Evolutionary conservation across 2,888 invertebrate species (phyloP).

Genomic region (Volucella inflata): DNA sequence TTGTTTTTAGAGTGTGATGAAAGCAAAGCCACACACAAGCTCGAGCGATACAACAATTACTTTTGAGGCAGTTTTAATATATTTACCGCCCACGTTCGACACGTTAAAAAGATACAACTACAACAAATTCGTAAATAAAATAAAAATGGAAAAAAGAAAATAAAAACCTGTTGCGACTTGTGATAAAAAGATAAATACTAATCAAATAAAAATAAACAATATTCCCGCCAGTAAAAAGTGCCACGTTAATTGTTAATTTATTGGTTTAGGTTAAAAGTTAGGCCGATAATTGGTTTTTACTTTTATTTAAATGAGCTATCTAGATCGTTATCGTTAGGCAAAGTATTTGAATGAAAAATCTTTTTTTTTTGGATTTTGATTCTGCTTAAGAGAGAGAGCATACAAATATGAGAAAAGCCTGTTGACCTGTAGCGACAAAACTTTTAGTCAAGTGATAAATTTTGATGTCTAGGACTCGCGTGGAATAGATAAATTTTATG

Average conservation of each 20-base stretch:
- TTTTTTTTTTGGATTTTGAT: no score
- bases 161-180: conserved; percentile 58
- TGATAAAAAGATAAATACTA: conserved; percentile 1
- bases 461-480: conserved; percentile 58
- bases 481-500: conserved; percentile 67
- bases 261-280: conserved; percentile 61
- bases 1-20: background rate
- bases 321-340: conserved; percentile 62
- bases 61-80: conserved; percentile 58
- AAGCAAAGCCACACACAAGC: conserved; percentile 5
- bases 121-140: no score
- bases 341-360: conserved; percentile 66
- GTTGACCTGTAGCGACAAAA: conserved; percentile 46
- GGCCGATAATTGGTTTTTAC: conserved; percentile 61
- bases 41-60: conserved; percentile 19
- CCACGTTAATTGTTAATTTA: conserved; percentile 60
- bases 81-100: conserved; percentile 58
- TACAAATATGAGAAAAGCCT: conserved; percentile 19
- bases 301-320: conserved; percentile 66
- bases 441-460: conserved; percentile 51
- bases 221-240: conserved; percentile 43
- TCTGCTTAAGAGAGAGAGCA: conserved; percentile 5
- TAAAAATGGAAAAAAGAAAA: no score
- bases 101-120: conserved; percentile 23
- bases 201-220: background rate